These are phyloP conservation scores for Centropyge bicolor DNA, from an alignment of 2,797 vertebrate genomes.

Conservation along the genomic window DNA sequence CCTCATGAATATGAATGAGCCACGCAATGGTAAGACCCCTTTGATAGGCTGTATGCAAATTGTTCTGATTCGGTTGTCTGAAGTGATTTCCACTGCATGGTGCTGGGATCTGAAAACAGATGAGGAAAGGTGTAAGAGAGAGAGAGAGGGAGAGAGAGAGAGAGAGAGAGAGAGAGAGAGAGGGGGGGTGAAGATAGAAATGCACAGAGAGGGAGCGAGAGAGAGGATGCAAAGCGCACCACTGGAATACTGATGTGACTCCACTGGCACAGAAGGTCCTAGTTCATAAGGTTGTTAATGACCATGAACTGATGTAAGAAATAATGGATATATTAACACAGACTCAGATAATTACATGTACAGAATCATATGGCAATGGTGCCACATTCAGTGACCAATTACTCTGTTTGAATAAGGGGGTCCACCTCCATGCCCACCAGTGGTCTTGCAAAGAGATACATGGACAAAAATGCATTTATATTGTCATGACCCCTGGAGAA, in stretches of 20 bases:
- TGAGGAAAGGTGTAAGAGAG: slow-evolving; percentile 40
- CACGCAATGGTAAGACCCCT: slow-evolving; percentile 46
- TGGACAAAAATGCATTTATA: background rate
- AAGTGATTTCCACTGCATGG: slow-evolving; percentile 58
- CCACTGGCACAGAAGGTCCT: slow-evolving; percentile 6
- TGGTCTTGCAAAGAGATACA: background rate
- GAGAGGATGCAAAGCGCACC: slow-evolving; percentile 25
- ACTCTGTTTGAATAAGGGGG: slow-evolving; percentile 15
- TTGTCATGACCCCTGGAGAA: background rate
- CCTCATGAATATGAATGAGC: slow-evolving; percentile 73
- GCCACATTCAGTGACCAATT: slow-evolving; percentile 13
- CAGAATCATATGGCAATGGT: background rate
- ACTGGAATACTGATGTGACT: slow-evolving; percentile 54
- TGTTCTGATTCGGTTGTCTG: slow-evolving; percentile 62
- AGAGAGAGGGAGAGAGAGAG: background rate
- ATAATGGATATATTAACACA: slow-evolving; percentile 27
- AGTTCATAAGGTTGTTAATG: slow-evolving; percentile 39
- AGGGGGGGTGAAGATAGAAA: background rate
- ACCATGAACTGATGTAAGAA: slow-evolving; percentile 31
- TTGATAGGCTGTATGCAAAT: slow-evolving; percentile 75
- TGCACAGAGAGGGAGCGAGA: background rate
- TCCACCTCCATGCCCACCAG: slow-evolving; percentile 1
- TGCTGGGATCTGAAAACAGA: slow-evolving; percentile 51
- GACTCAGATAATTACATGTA: slow-evolving; percentile 27
- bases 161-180: slow-evolving; percentile 1